Evolutionary conservation across 2,113 vertebrate species (phyloP), one percentile per base, ranked within the genome.

Genomic region (Atherinomorus stipes): DNA sequence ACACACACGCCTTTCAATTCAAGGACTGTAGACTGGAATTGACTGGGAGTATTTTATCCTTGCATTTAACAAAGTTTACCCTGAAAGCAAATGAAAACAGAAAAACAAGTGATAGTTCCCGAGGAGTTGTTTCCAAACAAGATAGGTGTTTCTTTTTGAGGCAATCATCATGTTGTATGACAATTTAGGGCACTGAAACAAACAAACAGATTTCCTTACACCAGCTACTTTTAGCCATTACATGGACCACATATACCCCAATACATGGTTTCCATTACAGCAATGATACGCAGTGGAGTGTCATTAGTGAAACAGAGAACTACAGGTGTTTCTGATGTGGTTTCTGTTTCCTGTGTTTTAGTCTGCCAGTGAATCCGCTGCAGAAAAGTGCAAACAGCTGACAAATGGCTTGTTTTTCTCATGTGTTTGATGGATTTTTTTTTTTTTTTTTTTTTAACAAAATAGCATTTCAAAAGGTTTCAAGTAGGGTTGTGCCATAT

Each of bases 371-470:
- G 40, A 59, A 64, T 31, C 21, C 11, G 15, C 0, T 34, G 28
- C 52, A 54, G 19, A 53, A 62, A 6, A n/a, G 13, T 3, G 0
- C 22, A 51, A 67, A 54, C 69, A 74, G 70, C 61, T 71, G 51
- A 54, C 25, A 66, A 21, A 52, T 56, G 52, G 64, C 34, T 38
- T 51, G 51, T 61, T 64, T 25, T 59, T 66, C 40, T 57, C 1
- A 19, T 60, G 25, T 75, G 81, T 73, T 66, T 58, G 60, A 58
- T 18, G 44, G 54, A 58, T 58, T 68, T 19, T n/a, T n/a, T n/a
- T n/a, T n/a, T n/a, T n/a, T n/a, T n/a, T n/a, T n/a, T n/a, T n/a
- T n/a, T n/a, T n/a, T n/a, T n/a, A n/a, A n/a, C n/a, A n/a, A n/a
- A n/a, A n/a, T n/a, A 42, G 62, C 61, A 34, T 34, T 34, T 34